phyloP scores from a whole-genome alignment of 2,797 vertebrate species.

The Microctenopoma steveboyesi region DNA sequence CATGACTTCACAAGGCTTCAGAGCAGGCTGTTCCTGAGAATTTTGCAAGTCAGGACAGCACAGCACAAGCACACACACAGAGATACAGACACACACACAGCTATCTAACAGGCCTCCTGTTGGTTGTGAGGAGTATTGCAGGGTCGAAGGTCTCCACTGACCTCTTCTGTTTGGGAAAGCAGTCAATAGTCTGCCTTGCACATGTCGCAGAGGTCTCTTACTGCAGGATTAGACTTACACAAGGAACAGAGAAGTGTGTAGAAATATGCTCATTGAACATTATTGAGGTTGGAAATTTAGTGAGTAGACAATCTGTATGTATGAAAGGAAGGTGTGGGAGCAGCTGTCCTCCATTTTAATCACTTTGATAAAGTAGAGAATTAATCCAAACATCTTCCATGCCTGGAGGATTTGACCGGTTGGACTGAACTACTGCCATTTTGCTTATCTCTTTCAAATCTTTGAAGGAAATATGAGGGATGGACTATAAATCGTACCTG shows the following conservation, averaged over 20 bases:
- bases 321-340: constrained; percentile 45
- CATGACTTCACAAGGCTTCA: constrained; percentile 63
- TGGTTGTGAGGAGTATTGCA: constrained; percentile 49
- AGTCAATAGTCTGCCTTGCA: constrained; percentile 6
- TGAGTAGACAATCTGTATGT: too few relatives aligned
- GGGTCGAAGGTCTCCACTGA: constrained; percentile 44
- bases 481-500: constrained; percentile 26
- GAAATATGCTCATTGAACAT: constrained; percentile 30
- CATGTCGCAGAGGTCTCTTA: constrained; percentile 14
- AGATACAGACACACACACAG: constrained; percentile 29
- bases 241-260: constrained; percentile 8
- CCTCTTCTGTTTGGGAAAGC: constrained; percentile 28
- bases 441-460: constrained; percentile 51
- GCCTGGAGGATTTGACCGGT: constrained; percentile 34
- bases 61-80: constrained; percentile 27
- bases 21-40: constrained; percentile 67
- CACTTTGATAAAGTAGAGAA: constrained; percentile 41
- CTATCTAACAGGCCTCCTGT: constrained; percentile 50
- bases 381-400: constrained; percentile 40
- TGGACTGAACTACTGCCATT: constrained; percentile 51
- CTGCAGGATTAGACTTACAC: constrained; percentile 24
- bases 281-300: constrained; percentile 3
- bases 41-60: constrained; percentile 70
- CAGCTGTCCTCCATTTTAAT: constrained; percentile 53
- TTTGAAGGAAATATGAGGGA: constrained; percentile 48